Conservation (phyloP, 1,140 invertebrate species). For the Macrocentrus cingulum region DNA sequence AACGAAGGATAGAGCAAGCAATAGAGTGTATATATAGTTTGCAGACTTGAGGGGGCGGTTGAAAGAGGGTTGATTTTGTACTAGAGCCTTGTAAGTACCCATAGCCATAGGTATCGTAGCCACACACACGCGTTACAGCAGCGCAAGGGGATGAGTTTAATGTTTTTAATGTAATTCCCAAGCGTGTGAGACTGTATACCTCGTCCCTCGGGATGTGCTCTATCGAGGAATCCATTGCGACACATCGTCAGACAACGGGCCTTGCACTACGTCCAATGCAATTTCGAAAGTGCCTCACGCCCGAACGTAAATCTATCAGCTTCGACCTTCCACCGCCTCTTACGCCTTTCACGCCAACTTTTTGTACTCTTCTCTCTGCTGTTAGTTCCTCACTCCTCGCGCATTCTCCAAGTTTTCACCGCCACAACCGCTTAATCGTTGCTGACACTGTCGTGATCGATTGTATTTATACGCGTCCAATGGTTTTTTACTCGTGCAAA, state of each 20-base stretch:
- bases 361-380: not conserved
- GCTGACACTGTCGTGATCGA: too few relatives aligned
- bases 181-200: too few relatives aligned
- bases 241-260: too few relatives aligned
- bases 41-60: too few relatives aligned
- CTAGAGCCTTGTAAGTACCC: too few relatives aligned
- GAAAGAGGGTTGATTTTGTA: not conserved
- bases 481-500: too few relatives aligned
- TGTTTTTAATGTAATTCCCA: conserved; percentile 34
- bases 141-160: conserved; percentile 28
- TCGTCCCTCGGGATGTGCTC: too few relatives aligned
- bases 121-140: not conserved
- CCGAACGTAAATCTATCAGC: conserved; percentile 30
- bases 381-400: too few relatives aligned
- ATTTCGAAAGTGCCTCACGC: conserved; percentile 33
- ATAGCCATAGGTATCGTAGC: not conserved
- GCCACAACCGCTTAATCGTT: too few relatives aligned
- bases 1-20: not conserved
- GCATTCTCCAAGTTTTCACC: too few relatives aligned
- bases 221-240: too few relatives aligned
- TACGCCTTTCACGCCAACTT: conserved; percentile 8
- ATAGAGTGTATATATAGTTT: not conserved
- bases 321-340: conserved; percentile 29
- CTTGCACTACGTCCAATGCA: conserved; percentile 30
- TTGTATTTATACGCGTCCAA: too few relatives aligned